Base-by-base conservation (phyloP, 2,797 vertebrate species). In the Prunella strophiata region DNA sequence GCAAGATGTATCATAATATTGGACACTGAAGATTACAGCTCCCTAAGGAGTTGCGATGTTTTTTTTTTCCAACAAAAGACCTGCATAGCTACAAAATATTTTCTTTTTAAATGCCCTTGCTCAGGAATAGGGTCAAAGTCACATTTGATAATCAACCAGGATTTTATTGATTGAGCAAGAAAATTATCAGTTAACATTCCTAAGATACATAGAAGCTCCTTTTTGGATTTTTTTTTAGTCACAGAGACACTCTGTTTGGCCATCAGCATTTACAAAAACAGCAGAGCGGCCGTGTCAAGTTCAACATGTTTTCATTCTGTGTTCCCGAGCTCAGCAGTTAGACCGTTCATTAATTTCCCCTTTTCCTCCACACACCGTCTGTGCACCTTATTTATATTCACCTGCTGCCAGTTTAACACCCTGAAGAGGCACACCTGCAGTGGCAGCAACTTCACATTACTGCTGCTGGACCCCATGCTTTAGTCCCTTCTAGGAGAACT, bases 381-480 rank as follows among this genome's bases (percentile, higher is more conserved):
- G 77, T 85, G 83, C 67, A 76, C 67, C 73, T 94, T 94, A 91
- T 95, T 94, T 94, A 94, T 95, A 88, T 95, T 91, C 73, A 91
- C 74, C 83, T 95, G 86, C 92, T 95, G 83, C 84, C 67, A 73
- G 11, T 85, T 62, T 61, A 89, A 42, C 71, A 79, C 67, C 71
- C 94, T 70, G 84, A 95, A 89, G 91, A 93, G 40, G 59, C 62
- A 94, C 88, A 94, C 85, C 88, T 96, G 91, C 92, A 73, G 80
- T 26, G 88, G 83, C 67, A 76, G 59, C 71, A 95, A 70, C 67
- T 92, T 89, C 71, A 30, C 59, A 18, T 32, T 48, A 4, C 55
- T 71, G 57, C 48, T 85, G 48, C 57, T 91, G 77, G 40, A n/a
- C 40, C 57, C 73, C 14, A 4, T n/a, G 40, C 10, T 85, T 91